Conservation (phyloP, 2,113 vertebrate species). For the Microcebus tavaratra region DNA sequence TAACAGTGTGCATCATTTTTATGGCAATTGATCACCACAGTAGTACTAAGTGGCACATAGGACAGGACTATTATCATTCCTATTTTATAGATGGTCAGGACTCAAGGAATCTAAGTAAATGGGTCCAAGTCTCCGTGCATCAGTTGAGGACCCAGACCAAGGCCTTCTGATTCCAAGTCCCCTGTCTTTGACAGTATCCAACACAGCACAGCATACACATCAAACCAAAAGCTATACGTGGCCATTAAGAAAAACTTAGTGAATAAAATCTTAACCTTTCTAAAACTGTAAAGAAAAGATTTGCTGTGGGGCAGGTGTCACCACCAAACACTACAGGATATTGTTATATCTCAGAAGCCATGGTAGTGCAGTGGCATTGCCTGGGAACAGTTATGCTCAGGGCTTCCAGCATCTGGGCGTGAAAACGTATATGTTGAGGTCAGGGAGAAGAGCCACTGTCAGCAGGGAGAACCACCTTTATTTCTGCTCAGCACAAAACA, state of each 20-base stretch:
- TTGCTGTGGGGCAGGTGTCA: neutral
- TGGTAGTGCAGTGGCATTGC: neutral
- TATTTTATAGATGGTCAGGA: neutral
- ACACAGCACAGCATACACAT: neutral
- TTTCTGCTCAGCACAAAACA: conserved; percentile 18
- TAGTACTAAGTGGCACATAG: neutral
- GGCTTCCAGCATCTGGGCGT: no score
- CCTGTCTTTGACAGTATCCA: no score
- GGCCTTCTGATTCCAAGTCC: neutral
- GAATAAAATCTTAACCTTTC: neutral
- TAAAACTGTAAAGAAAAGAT: neutral
- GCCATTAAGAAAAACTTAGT: neutral
- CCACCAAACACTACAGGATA: neutral
- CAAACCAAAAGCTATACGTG: neutral
- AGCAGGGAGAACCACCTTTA: neutral
- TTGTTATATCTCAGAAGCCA: neutral
- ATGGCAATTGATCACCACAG: neutral
- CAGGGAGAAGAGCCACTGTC: neutral
- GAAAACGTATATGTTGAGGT: neutral
- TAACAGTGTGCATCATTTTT: neutral
- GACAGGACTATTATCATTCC: neutral
- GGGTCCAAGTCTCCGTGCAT: neutral
- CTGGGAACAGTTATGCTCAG: neutral
- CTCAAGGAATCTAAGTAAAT: neutral
- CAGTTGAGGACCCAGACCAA: neutral